Percentiles rank a stretch among this genome's conserved stretches.
These are phyloP conservation scores for Pristiophorus japonicus DNA, from an alignment of 2,113 vertebrate species.

Conservation along the genomic window DNA sequence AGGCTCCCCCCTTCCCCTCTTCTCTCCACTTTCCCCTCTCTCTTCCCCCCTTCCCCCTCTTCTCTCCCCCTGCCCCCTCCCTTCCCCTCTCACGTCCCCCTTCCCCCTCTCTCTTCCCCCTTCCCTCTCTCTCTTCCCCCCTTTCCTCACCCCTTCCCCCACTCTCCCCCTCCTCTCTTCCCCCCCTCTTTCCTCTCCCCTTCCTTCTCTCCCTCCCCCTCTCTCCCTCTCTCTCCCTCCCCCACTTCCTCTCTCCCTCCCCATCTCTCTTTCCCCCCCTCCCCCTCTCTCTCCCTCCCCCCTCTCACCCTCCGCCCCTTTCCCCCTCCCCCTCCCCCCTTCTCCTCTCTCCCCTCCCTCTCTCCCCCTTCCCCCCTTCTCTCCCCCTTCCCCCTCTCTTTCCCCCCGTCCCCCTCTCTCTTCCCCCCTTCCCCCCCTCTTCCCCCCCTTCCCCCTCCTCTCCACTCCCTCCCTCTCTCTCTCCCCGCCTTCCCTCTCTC, in stretches of 20 bases:
- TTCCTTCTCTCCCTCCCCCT: not conserved
- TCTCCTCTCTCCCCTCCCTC: not conserved
- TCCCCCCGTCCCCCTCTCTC: not conserved
- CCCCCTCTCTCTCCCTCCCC: not conserved
- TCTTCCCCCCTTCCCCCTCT: not conserved
- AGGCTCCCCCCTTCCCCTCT: too few species aligned
- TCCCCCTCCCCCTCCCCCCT: not conserved
- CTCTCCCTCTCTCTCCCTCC: too few species aligned
- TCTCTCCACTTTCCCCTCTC: too few species aligned
- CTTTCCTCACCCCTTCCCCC: not conserved
- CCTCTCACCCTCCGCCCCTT: not conserved
- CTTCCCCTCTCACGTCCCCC: fast-evolving
- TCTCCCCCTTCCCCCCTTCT: not conserved
- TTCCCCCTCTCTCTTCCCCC: not conserved
- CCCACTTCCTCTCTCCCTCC: not conserved
- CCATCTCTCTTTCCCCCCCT: not conserved
- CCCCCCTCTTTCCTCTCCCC: not conserved
- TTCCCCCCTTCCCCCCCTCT: not conserved
- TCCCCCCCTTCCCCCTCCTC: not conserved
- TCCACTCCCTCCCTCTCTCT: not conserved
- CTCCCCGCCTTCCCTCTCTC: not conserved
- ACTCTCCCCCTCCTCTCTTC: not conserved
- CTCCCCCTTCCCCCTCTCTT: not conserved
- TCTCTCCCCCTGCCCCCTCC: not conserved
- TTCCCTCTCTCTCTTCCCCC: fast-evolving